Base-by-base conservation (phyloP, 2,888 invertebrate species). In the Ellobium chinense region DNA sequence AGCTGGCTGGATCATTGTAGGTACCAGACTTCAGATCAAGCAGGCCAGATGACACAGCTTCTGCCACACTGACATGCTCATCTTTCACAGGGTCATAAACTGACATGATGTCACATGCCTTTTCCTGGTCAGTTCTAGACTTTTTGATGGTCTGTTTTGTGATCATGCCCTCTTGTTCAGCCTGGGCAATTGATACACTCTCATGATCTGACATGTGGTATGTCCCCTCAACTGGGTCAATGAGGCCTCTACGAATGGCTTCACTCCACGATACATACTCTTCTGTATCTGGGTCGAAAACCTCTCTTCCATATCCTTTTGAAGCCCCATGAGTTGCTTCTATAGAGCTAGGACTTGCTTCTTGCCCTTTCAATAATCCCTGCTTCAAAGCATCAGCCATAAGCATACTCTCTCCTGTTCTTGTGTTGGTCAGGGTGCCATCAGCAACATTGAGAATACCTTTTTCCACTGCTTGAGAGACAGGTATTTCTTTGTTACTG, bases 201-300 rank as follows among this genome's bases (percentile, higher is more conserved):
- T 84, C 78, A 31, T 78, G 77, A 31, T 81, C 73, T 21, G 83
- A 83, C 24, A 82, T 58, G 21, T 83, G 94, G 37, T 96, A 96
- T 89, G 95, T 95, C 24, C 97, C 97, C 76, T 88, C 88, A 73
- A 88, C 83, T 54, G 91, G 96, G 93, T 99, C 98, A 81, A 99
- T 94, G 85, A 99, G 95, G 85, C 97, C 95, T 94, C 96, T 95
- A 86, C 96, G 95, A 85, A 99, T 97, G 9, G 98, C 98, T 93
- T 99, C 97, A 85, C 97, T 96, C 77, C 99, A 96, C n/a, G 98
- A 97, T 89, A 99, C 94, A 85, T 96, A 95, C 92, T 97, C 96
- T 86, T 96, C 97, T 0, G 97, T 97, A 88, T 95, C 95, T 46
- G 97, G 97, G 94, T 98, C 96, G 84, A 86, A 87, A n/a, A 87